Conservation (phyloP, 1,140 invertebrate species). For the Sitobion miscanthi region DNA sequence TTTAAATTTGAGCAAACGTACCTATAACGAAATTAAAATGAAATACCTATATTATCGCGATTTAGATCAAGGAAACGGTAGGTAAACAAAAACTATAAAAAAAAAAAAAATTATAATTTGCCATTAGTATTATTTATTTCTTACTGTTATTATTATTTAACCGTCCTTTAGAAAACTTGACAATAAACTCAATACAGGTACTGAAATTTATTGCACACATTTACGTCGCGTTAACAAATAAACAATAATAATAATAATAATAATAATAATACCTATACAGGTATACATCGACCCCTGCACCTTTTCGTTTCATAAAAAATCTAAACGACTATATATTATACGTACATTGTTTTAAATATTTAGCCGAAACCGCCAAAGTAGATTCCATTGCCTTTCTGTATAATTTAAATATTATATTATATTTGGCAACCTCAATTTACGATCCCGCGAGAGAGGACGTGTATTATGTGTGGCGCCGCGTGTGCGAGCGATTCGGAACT, state of each 20-base stretch:
- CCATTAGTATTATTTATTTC: neutral
- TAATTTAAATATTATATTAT: slow-evolving; percentile 13
- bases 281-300: neutral
- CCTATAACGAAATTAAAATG: neutral
- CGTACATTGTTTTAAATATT: slow-evolving; percentile 2
- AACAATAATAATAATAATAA: too few relatives aligned
- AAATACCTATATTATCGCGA: neutral
- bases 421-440: neutral
- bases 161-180: neutral
- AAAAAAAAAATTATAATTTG: neutral
- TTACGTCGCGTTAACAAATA: neutral
- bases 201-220: neutral
- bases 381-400: neutral
- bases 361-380: neutral
- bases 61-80: neutral
- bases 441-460: neutral
- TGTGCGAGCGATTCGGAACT: neutral
- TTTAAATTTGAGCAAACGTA: neutral
- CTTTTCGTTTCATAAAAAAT: slow-evolving; percentile 2
- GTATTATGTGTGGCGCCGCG: neutral
- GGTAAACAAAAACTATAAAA: neutral
- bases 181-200: neutral
- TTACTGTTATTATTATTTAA: neutral
- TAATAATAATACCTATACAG: neutral
- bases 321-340: neutral